phyloP scores from a whole-genome alignment of 2,797 vertebrate species.

The Sebastes alutus region DNA sequence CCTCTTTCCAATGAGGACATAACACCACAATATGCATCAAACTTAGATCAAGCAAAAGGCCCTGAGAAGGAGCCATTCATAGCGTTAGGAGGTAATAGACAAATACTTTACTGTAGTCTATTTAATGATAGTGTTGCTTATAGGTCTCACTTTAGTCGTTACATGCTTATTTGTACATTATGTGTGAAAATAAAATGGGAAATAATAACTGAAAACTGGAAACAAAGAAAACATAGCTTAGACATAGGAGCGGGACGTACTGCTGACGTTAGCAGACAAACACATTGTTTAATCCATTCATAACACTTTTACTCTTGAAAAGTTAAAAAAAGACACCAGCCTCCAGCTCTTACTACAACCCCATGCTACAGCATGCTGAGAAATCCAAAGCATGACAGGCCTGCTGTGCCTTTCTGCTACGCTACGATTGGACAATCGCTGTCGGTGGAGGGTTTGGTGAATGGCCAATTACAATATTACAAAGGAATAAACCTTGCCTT shows the following conservation, averaged over 20 bases:
- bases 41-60: too few species aligned
- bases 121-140: too few species aligned
- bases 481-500: neutral
- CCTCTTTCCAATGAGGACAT: too few species aligned
- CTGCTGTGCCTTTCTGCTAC: neutral
- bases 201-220: too few species aligned
- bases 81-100: too few species aligned
- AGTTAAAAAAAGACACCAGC: neutral
- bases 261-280: neutral
- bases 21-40: too few species aligned
- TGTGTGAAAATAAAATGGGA: too few species aligned
- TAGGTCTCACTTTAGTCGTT: too few species aligned
- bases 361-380: neutral
- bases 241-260: fast-evolving
- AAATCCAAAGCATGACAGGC: neutral
- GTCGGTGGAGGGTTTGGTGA: neutral
- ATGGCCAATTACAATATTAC: neutral
- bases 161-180: too few species aligned
- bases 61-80: too few species aligned
- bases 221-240: too few species aligned
- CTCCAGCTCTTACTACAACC: neutral
- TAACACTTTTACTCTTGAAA: neutral
- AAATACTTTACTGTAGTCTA: too few species aligned
- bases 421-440: neutral
- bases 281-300: neutral